These are phyloP conservation scores for Neoniphon sammara DNA, from an alignment of 2,797 vertebrate species.

Conservation along the genomic window DNA sequence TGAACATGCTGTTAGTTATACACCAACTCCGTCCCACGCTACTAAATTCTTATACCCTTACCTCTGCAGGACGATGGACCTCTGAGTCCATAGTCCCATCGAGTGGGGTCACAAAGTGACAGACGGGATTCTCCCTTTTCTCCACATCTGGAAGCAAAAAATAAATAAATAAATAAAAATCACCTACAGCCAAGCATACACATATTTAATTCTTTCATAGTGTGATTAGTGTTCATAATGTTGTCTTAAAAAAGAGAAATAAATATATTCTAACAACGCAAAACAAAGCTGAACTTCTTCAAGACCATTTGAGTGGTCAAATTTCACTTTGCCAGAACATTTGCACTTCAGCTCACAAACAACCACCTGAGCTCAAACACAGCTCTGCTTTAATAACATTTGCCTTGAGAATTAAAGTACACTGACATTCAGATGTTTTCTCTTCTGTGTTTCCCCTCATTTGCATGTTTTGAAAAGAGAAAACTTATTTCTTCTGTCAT, in stretches of 20 bases:
- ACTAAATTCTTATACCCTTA: conserved; percentile 56
- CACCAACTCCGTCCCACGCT: not conserved
- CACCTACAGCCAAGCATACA: conserved; percentile 3
- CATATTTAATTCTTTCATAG: not conserved
- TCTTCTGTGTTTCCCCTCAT: not conserved
- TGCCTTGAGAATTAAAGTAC: not conserved
- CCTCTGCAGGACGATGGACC: conserved; percentile 91
- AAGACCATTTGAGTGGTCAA: not conserved
- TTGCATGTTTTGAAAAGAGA: not conserved
- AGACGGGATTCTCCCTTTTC: conserved; percentile 94
- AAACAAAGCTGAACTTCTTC: not conserved
- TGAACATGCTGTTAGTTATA: not conserved
- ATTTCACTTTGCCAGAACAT: not conserved
- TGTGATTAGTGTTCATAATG: not conserved
- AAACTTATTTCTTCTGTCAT: not conserved
- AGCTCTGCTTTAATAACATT: not conserved
- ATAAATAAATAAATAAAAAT: conserved; percentile 29
- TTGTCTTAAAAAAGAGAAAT: not conserved
- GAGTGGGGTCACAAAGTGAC: conserved; percentile 95
- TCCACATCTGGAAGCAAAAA: conserved; percentile 87
- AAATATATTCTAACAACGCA: not conserved
- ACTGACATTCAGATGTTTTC: not conserved
- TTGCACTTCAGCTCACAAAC: not conserved
- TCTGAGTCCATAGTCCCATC: conserved; percentile 91
- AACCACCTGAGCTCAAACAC: not conserved